A percentile compares a stretch with the other conserved stretches of the same genome.
phyloP scores from a whole-genome alignment of 2,113 vertebrate genomes.

The Laterallus jamaicensis region DNA sequence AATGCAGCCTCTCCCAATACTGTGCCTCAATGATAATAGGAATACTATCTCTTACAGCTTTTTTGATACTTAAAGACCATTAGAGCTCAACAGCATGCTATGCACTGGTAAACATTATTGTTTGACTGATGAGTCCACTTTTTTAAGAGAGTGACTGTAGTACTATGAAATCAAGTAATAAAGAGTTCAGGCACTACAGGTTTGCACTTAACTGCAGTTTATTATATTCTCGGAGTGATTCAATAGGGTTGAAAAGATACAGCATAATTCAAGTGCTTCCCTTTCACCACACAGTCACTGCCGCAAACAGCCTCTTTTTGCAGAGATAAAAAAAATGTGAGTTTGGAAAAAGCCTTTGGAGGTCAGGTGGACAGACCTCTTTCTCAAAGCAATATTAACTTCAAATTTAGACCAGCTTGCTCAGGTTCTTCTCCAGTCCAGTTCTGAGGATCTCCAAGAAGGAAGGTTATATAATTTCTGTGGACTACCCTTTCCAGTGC shows the following conservation, averaged over 20 bases:
- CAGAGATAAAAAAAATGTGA: background rate
- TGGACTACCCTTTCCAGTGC: background rate
- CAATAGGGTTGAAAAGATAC: conserved; percentile 2
- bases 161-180: conserved; percentile 66
- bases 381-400: background rate
- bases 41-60: background rate
- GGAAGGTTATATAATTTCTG: background rate
- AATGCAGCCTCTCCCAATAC: background rate
- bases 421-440: background rate
- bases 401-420: background rate
- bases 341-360: background rate
- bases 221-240: conserved; percentile 63
- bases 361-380: background rate
- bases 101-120: conserved; percentile 62
- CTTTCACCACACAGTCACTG: conserved; percentile 8
- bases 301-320: background rate
- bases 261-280: conserved; percentile 49
- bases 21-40: background rate
- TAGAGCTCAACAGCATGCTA: conserved; percentile 24
- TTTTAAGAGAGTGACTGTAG: conserved; percentile 42
- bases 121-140: conserved; percentile 67
- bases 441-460: background rate
- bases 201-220: conserved; percentile 59
- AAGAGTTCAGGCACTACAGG: conserved; percentile 60
- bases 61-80: conserved; percentile 51